phyloP scores from a whole-genome alignment of 2,888 invertebrate genomes.

The Hirtodrosophila alboralis region DNA sequence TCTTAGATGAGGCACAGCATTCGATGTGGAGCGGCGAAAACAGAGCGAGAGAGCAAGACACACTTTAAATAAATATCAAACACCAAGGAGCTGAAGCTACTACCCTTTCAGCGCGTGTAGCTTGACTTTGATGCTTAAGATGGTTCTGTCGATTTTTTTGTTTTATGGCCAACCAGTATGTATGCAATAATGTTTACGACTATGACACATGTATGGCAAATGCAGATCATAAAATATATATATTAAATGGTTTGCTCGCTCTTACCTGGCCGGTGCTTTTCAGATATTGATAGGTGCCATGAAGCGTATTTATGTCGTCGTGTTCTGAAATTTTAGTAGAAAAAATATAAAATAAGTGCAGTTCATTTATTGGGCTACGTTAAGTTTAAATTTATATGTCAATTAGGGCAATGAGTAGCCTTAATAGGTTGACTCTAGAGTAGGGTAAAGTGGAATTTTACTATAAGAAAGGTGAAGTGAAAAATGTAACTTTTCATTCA shows the following conservation, averaged over 20 bases:
- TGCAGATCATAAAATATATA: constrained; percentile 37
- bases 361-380: too few relatives aligned
- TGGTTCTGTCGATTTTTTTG: constrained; percentile 31
- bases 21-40: constrained; percentile 10
- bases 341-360: background rate
- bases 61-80: constrained; percentile 77
- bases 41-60: constrained; percentile 35
- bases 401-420: too few relatives aligned
- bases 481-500: too few relatives aligned
- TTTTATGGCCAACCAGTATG: constrained; percentile 62
- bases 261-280: constrained; percentile 88
- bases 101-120: constrained; percentile 31
- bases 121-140: constrained; percentile 62
- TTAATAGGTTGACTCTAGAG: too few relatives aligned
- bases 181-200: constrained; percentile 58
- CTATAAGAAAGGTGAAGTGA: too few relatives aligned
- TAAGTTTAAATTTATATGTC: too few relatives aligned
- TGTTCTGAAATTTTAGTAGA: constrained; percentile 66
- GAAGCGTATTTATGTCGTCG: constrained; percentile 81
- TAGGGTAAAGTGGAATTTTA: too few relatives aligned
- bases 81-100: constrained; percentile 80
- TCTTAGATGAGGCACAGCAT: constrained; percentile 27
- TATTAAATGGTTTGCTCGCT: constrained; percentile 25
- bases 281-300: constrained; percentile 85
- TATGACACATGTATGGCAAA: constrained; percentile 49